Evolutionary conservation across 2,113 vertebrate genomes (phyloP).

Genomic region (Rhynchopsitta pachyrhyncha): DNA sequence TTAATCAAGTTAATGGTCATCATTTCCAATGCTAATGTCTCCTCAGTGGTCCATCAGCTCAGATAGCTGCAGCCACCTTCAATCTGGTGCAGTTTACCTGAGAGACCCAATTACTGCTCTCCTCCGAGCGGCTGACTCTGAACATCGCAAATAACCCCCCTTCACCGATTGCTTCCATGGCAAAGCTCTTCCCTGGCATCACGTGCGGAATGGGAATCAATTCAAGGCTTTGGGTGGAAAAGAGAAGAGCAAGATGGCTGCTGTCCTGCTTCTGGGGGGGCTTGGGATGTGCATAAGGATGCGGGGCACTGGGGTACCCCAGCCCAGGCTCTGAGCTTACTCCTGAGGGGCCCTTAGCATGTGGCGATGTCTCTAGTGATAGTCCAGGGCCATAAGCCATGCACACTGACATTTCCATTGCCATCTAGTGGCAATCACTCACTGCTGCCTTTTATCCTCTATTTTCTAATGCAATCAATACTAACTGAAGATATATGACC

Average conservation of each 20-base stretch:
- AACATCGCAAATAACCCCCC: neutral
- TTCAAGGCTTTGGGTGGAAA: neutral
- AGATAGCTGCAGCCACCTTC: conserved; percentile 1
- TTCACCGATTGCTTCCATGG: accelerated
- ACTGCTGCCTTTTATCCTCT: neutral
- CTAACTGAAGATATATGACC: neutral
- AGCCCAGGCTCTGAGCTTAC: accelerated
- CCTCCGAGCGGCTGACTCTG: neutral
- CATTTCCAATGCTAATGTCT: conserved; percentile 37
- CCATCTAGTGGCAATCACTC: neutral
- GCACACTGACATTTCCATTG: neutral
- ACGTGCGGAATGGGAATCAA: accelerated
- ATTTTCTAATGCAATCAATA: neutral
- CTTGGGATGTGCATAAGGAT: neutral
- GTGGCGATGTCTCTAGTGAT: neutral
- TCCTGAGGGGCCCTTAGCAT: accelerated
- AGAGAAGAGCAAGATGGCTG: accelerated
- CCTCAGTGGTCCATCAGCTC: conserved; percentile 45
- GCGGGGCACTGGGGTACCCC: accelerated
- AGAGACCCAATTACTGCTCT: conserved; percentile 26
- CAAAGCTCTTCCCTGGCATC: neutral
- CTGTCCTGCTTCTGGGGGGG: neutral
- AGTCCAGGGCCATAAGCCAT: neutral
- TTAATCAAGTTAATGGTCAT: conserved; percentile 63
- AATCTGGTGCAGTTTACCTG: neutral